These are phyloP conservation scores for Octodonta nipae DNA, from an alignment of 2,888 invertebrate genomes.

Conservation along the genomic window DNA sequence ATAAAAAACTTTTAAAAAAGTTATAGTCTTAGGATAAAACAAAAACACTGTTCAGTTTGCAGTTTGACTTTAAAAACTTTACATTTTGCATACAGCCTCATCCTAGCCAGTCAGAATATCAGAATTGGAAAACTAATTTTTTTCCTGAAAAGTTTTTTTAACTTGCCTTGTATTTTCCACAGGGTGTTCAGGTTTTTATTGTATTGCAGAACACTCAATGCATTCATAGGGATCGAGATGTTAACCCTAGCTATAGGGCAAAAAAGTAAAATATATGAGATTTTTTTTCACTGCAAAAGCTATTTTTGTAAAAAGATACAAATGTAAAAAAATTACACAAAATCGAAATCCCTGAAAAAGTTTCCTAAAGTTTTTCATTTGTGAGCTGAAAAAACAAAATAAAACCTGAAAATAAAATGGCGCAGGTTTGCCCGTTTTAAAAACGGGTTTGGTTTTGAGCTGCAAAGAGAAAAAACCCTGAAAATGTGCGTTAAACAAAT, in stretches of 20 bases:
- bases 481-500: background rate
- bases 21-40: no score
- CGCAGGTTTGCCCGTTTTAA: no score
- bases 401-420: conserved; percentile 10
- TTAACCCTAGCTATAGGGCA: conserved; percentile 38
- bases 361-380: conserved; percentile 4
- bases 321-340: background rate
- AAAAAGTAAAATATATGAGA: conserved; percentile 31
- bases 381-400: conserved; percentile 6
- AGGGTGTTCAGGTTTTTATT: conserved; percentile 31
- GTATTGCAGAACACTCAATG: conserved; percentile 25
- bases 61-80: conserved; percentile 1
- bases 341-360: background rate
- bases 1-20: no score
- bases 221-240: conserved; percentile 29
- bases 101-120: conserved; percentile 18
- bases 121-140: conserved; percentile 8
- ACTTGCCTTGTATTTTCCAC: conserved; percentile 36
- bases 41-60: no score
- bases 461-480: no score
- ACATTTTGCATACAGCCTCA: conserved; percentile 9
- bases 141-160: conserved; percentile 11
- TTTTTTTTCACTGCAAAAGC: conserved; percentile 8
- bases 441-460: no score
- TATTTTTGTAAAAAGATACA: no score